Percentiles rank a stretch among this genome's conserved stretches.
These are phyloP conservation scores for Podarcis siculus DNA, from an alignment of 2,797 vertebrate species.

Conservation along the genomic window DNA sequence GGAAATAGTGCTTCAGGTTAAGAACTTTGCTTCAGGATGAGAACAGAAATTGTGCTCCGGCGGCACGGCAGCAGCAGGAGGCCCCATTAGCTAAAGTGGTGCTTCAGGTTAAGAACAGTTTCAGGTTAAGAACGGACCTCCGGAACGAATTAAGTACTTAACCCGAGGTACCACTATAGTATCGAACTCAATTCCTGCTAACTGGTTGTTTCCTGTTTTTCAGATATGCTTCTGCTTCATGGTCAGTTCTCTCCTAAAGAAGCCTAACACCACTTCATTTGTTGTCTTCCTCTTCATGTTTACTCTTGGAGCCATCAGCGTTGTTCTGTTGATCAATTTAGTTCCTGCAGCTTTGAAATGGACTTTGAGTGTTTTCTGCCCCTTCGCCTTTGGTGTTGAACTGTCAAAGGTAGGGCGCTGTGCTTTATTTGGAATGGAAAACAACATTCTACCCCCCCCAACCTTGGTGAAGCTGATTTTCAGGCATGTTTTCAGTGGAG, in stretches of 20 bases:
- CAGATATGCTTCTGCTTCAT: slow-evolving; percentile 91
- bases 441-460: background rate
- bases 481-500: background rate
- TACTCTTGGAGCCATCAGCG: slow-evolving; percentile 83
- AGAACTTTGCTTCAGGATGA: too few relatives aligned
- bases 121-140: too few relatives aligned
- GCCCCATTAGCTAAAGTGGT: too few relatives aligned
- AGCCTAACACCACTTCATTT: slow-evolving; percentile 84
- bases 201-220: background rate
- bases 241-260: slow-evolving; percentile 88
- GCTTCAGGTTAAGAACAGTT: too few relatives aligned
- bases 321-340: slow-evolving; percentile 81
- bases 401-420: slow-evolving; percentile 81
- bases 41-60: too few relatives aligned
- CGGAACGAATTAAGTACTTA: too few relatives aligned
- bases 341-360: slow-evolving; percentile 81
- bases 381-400: slow-evolving; percentile 86
- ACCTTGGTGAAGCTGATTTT: background rate
- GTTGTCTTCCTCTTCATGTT: slow-evolving; percentile 84
- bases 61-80: too few relatives aligned
- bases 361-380: slow-evolving; percentile 85
- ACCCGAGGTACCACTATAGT: too few relatives aligned
- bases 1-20: too few relatives aligned
- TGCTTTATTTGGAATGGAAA: background rate
- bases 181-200: slow-evolving; percentile 15